A percentile compares a stretch with the other conserved stretches of the same genome.
Evolutionary conservation across 2,888 invertebrate species (phyloP).

Genomic region (Hydriomena furcata): DNA sequence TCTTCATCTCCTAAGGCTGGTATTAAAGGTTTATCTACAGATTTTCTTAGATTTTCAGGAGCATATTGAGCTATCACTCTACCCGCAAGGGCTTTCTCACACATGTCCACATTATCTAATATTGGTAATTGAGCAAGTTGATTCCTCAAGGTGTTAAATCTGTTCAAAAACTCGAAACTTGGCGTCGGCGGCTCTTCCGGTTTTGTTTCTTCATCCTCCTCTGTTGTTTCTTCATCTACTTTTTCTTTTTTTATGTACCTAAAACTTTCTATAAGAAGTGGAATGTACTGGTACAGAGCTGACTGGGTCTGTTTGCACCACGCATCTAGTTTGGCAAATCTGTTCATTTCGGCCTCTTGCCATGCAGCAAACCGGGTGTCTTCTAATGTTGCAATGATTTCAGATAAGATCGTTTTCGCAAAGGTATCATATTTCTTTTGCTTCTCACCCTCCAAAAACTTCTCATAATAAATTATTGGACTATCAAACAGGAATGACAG

Average conservation of each 20-base stretch:
- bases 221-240: slow-evolving; percentile 5
- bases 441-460: slow-evolving; percentile 50
- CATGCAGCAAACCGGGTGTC: slow-evolving; percentile 60
- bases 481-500: slow-evolving; percentile 80
- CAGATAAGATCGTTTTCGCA: slow-evolving; percentile 62
- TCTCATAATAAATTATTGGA: slow-evolving; percentile 64
- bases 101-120: slow-evolving; percentile 54
- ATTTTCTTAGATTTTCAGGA: slow-evolving; percentile 56
- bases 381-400: slow-evolving; percentile 69
- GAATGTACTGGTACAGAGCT: slow-evolving; percentile 49
- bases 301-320: slow-evolving; percentile 58
- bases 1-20: slow-evolving; percentile 76
- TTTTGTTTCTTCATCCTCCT: slow-evolving; percentile 24
- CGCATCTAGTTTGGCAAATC: slow-evolving; percentile 54
- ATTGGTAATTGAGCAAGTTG: slow-evolving; percentile 54
- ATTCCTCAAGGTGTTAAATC: slow-evolving; percentile 39
- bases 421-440: slow-evolving; percentile 54
- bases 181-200: slow-evolving; percentile 8
- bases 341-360: slow-evolving; percentile 63
- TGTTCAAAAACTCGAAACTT: slow-evolving; percentile 28
- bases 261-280: slow-evolving; percentile 41
- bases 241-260: slow-evolving; percentile 17
- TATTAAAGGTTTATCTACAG: slow-evolving; percentile 48
- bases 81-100: slow-evolving; percentile 44
- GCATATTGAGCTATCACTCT: slow-evolving; percentile 58